Evolutionary conservation across 2,888 invertebrate species (phyloP).

Genomic region (Trachelus tabidus): DNA sequence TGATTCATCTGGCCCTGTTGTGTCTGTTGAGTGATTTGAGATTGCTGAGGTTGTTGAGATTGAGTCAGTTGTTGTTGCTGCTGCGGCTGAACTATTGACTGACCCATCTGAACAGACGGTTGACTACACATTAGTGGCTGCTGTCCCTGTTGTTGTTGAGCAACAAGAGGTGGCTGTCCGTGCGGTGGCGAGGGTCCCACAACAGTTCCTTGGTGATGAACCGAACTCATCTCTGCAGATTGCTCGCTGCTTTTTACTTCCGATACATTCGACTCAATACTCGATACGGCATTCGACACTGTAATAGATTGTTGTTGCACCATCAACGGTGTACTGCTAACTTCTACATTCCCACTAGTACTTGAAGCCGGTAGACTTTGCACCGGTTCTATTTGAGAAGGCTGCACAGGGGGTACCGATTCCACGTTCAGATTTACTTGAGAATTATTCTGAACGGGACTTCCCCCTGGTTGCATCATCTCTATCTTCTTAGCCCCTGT

Average conservation of each 20-base stretch:
- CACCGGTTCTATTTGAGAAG: constrained; percentile 52
- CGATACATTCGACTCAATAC: constrained; percentile 10
- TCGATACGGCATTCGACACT: constrained; percentile 14
- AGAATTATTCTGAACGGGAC: constrained; percentile 45
- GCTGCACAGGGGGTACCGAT: constrained; percentile 36
- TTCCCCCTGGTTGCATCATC: constrained; percentile 36
- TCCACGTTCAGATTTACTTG: constrained; percentile 46
- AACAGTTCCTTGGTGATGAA: constrained; percentile 26
- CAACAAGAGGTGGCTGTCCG: constrained; percentile 20
- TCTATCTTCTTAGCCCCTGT: constrained; percentile 31
- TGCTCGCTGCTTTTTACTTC: constrained; percentile 21
- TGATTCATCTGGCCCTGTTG: constrained; percentile 21
- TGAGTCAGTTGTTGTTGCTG: constrained; percentile 28
- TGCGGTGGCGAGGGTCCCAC: constrained; percentile 7
- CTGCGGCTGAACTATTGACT: neutral
- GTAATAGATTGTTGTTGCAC: constrained; percentile 13
- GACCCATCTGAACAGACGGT: constrained; percentile 25
- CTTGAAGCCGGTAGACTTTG: constrained; percentile 61
- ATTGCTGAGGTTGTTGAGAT: constrained; percentile 19
- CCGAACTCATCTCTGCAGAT: constrained; percentile 44
- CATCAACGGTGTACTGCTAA: constrained; percentile 41
- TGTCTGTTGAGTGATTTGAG: constrained; percentile 25
- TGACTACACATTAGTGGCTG: constrained; percentile 31
- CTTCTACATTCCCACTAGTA: constrained; percentile 58
- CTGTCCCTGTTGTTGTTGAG: constrained; percentile 35